phyloP scores from a whole-genome alignment of 2,888 invertebrate genomes.

The Pyralis farinalis region DNA sequence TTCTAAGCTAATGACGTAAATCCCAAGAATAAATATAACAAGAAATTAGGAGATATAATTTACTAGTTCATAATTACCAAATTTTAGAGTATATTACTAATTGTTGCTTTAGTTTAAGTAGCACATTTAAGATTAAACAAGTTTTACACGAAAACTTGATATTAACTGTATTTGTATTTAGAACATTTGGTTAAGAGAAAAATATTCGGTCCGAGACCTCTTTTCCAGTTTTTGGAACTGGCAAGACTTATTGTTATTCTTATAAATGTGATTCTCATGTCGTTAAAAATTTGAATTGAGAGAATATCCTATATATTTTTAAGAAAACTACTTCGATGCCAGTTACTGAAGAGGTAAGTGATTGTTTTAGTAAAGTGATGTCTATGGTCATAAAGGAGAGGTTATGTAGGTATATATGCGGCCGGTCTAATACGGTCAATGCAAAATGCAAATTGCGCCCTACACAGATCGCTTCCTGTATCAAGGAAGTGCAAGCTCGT shows the following conservation, averaged over 20 bases:
- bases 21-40: too few species aligned
- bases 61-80: too few species aligned
- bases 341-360: background rate
- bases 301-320: background rate
- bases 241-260: background rate
- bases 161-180: too few species aligned
- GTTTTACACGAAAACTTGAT: too few species aligned
- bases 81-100: too few species aligned
- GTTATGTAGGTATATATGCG: background rate
- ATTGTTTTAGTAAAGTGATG: background rate
- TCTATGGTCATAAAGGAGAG: background rate
- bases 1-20: too few species aligned
- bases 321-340: background rate
- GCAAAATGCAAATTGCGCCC: conserved; percentile 9
- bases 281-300: background rate
- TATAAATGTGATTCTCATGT: background rate
- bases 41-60: too few species aligned
- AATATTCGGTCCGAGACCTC: too few species aligned
- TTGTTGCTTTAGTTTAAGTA: too few species aligned
- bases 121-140: too few species aligned
- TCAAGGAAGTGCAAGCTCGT: conserved; percentile 1
- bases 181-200: too few species aligned
- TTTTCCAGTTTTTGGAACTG: background rate
- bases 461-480: conserved; percentile 7
- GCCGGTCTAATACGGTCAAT: conserved; percentile 4